A percentile compares a stretch with the other conserved stretches of the same genome.
Evolutionary conservation across 2,113 vertebrate genomes (phyloP).

Genomic region (Marcusenius ussheri): DNA sequence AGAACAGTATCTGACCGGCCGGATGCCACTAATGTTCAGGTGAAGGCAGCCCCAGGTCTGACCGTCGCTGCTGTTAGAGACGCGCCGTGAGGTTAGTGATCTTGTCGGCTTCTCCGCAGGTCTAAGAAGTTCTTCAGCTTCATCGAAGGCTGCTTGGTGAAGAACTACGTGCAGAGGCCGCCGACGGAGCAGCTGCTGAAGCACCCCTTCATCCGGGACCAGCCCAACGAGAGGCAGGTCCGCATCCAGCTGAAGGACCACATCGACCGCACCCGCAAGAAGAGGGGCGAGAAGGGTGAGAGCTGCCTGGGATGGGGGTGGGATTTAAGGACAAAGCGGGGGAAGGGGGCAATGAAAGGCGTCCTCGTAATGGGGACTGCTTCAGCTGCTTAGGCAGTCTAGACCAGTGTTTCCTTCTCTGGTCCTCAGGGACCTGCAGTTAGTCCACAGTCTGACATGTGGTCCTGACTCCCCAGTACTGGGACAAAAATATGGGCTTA

Average conservation of each 20-base stretch:
- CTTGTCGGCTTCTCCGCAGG: constrained; percentile 55
- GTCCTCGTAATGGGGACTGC: background rate
- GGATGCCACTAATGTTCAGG: background rate
- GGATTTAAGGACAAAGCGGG: background rate
- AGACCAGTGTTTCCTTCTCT: background rate
- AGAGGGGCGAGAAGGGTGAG: constrained; percentile 94
- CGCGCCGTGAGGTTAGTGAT: too few species aligned
- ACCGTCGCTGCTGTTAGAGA: background rate
- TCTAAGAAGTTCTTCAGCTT: constrained; percentile 99
- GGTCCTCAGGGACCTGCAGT: background rate
- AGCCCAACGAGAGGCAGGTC: constrained; percentile 97
- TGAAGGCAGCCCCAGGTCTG: background rate
- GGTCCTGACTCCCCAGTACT: too few species aligned
- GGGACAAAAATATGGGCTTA: too few species aligned
- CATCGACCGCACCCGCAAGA: constrained; percentile 97
- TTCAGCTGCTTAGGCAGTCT: background rate
- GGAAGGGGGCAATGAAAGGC: background rate
- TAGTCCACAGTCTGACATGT: background rate
- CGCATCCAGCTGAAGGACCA: constrained; percentile 98
- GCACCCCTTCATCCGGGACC: constrained; percentile 94
- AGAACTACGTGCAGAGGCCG: constrained; percentile 94
- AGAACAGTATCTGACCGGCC: background rate
- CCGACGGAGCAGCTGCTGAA: constrained; percentile 94
- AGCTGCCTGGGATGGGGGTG: background rate
- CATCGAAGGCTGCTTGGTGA: constrained; percentile 96